phyloP scores from a whole-genome alignment of 2,113 vertebrate genomes.

The Rana temporaria region DNA sequence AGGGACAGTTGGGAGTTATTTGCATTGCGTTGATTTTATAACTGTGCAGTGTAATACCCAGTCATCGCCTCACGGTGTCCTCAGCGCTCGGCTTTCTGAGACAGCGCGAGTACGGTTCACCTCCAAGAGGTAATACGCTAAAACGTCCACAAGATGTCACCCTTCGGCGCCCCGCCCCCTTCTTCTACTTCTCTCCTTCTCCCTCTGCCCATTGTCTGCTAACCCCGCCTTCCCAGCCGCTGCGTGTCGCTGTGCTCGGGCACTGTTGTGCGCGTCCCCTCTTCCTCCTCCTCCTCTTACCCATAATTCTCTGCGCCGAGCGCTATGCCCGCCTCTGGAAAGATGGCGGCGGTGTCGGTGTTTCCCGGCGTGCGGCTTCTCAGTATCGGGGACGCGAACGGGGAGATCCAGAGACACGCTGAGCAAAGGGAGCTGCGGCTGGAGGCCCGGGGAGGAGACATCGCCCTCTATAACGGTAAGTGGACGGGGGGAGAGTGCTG shows the following conservation, averaged over 20 bases:
- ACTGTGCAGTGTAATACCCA: neutral
- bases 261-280: neutral
- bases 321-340: slow-evolving; percentile 62
- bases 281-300: slow-evolving; percentile 3
- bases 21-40: too few relatives aligned
- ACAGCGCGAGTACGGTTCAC: neutral
- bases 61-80: neutral
- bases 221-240: slow-evolving; percentile 18
- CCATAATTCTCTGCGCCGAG: slow-evolving; percentile 56
- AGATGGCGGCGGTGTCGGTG: slow-evolving; percentile 84
- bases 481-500: slow-evolving; percentile 78
- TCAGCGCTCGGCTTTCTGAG: neutral
- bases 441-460: slow-evolving; percentile 85
- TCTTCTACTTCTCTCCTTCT: too few relatives aligned
- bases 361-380: slow-evolving; percentile 93
- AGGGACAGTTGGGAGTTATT: too few relatives aligned
- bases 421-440: slow-evolving; percentile 90
- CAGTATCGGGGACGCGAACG: slow-evolving; percentile 93
- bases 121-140: neutral
- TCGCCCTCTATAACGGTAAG: slow-evolving; percentile 72
- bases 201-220: neutral
- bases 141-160: neutral
- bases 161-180: neutral
- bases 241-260: slow-evolving; percentile 22
- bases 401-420: slow-evolving; percentile 93